phyloP scores from a whole-genome alignment of 2,113 vertebrate species.

The Hemicordylus capensis region DNA sequence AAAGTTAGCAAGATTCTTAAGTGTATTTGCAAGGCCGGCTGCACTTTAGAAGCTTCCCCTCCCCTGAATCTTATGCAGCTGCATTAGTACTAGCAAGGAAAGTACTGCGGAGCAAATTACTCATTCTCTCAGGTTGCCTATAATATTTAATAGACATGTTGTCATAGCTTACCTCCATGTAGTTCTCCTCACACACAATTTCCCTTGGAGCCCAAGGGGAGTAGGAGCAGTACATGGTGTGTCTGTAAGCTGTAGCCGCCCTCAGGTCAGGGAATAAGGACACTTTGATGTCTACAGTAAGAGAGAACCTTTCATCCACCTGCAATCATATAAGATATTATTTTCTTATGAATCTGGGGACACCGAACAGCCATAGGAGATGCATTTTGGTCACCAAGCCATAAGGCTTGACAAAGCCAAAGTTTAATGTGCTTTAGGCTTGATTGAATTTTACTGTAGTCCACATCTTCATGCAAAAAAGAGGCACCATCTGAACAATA shows the following conservation, averaged over 20 bases:
- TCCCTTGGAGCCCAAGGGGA: constrained; percentile 55
- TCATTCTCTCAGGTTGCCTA: background rate
- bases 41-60: too few species aligned
- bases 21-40: background rate
- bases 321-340: constrained; percentile 1
- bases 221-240: constrained; percentile 54
- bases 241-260: constrained; percentile 40
- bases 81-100: background rate
- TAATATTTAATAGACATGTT: background rate
- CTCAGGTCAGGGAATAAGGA: constrained; percentile 53
- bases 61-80: background rate
- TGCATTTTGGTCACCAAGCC: background rate
- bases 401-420: background rate
- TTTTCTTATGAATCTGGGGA: background rate
- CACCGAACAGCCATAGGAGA: background rate
- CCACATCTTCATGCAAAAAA: background rate
- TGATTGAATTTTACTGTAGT: background rate
- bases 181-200: constrained; percentile 65
- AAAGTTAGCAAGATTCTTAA: background rate
- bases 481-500: background rate
- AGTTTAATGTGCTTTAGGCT: background rate
- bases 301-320: constrained; percentile 56
- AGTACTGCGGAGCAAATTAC: too few species aligned
- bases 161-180: constrained; percentile 59
- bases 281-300: constrained; percentile 57